Evolutionary conservation across 2,113 vertebrate genomes (phyloP).

Genomic region (Trochalopteron elliotii): DNA sequence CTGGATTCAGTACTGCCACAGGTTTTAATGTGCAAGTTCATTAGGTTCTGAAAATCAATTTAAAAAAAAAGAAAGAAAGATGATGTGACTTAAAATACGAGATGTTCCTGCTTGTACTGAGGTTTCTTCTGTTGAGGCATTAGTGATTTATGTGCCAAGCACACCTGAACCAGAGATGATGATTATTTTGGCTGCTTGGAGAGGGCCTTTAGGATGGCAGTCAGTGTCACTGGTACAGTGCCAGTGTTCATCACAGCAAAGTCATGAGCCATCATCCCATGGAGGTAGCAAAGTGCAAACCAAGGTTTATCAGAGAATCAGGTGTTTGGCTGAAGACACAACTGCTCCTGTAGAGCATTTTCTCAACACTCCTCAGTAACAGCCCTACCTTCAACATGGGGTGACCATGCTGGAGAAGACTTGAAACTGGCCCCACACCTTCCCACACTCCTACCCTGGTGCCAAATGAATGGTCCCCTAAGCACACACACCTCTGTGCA

Average conservation of each 20-base stretch:
- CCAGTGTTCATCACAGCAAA: background rate
- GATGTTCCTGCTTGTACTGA: background rate
- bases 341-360: background rate
- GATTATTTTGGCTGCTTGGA: background rate
- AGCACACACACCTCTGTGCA: accelerated
- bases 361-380: background rate
- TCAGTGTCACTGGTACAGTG: background rate
- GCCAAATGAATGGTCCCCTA: accelerated
- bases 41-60: background rate
- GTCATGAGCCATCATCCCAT: accelerated
- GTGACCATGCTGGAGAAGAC: background rate
- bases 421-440: background rate
- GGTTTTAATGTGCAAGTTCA: background rate
- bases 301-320: background rate
- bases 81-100: background rate
- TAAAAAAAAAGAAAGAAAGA: background rate
- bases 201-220: background rate
- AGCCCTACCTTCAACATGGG: background rate
- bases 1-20: background rate
- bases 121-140: background rate
- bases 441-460: background rate
- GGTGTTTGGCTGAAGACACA: background rate
- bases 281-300: background rate
- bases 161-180: background rate
- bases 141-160: background rate